Conservation (phyloP, 2,888 invertebrate species). For the Acrobasis repandana region DNA sequence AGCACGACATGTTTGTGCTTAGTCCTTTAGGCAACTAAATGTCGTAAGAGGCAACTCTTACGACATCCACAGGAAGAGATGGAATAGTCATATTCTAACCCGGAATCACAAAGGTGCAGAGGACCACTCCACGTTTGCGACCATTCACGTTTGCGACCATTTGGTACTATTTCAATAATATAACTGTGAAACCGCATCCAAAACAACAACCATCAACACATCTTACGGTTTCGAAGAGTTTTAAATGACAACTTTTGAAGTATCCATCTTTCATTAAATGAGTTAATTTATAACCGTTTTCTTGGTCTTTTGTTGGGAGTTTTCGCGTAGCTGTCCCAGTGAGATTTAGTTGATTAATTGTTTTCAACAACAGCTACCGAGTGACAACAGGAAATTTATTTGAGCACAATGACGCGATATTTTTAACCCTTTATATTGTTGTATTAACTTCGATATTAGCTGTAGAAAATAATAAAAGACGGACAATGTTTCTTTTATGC, state of each 20-base stretch:
- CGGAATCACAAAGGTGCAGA: too few relatives aligned
- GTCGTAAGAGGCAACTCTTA: too few relatives aligned
- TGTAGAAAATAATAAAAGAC: not conserved
- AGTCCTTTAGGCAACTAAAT: too few relatives aligned
- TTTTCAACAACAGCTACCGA: not conserved
- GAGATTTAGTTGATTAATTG: conserved; percentile 2
- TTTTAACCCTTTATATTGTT: not conserved
- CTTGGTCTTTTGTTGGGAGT: conserved; percentile 5
- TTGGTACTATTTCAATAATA: too few relatives aligned
- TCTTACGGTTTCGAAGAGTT: too few relatives aligned
- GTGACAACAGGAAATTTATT: conserved; percentile 6
- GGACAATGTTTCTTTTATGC: not conserved
- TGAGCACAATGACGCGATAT: conserved; percentile 5
- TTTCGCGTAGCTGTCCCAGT: conserved; percentile 3
- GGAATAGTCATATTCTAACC: too few relatives aligned
- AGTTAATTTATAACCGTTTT: conserved; percentile 16
- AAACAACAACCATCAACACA: too few relatives aligned
- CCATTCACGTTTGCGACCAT: too few relatives aligned
- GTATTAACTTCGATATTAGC: not conserved
- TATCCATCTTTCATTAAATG: conserved; percentile 1
- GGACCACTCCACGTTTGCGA: too few relatives aligned
- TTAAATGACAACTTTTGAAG: not conserved
- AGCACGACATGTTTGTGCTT: too few relatives aligned
- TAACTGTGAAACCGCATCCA: too few relatives aligned
- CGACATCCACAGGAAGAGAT: too few relatives aligned